Percentiles rank a stretch among this genome's conserved stretches.
These are phyloP conservation scores for Ostrea denselamellosa DNA, from an alignment of 1,140 invertebrate species.

Conservation along the genomic window DNA sequence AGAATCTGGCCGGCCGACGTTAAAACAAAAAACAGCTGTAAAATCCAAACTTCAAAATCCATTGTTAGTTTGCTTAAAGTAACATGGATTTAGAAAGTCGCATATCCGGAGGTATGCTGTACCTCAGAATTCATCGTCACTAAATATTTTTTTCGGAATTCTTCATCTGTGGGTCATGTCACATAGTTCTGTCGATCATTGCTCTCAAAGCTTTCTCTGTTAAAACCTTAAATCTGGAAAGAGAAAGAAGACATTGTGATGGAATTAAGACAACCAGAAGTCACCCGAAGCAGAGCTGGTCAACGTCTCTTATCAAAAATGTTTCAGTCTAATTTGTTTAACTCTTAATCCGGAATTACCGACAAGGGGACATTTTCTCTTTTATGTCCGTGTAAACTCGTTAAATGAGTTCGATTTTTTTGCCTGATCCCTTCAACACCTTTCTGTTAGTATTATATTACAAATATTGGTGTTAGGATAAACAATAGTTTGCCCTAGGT, in stretches of 20 bases:
- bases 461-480: conserved; percentile 44
- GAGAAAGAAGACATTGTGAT: not conserved
- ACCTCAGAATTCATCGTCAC: not conserved
- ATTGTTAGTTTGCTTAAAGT: not conserved
- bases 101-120: not conserved
- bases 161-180: conserved; percentile 5
- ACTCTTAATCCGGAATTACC: conserved; percentile 13
- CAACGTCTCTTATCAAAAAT: conserved; percentile 5
- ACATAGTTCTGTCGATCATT: not conserved
- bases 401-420: conserved; percentile 12
- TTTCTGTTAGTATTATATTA: conserved; percentile 41
- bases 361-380: not conserved
- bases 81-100: not conserved
- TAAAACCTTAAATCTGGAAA: not conserved
- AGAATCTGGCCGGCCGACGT: conserved; percentile 55
- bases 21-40: not conserved
- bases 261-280: conserved; percentile 11
- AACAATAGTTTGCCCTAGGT: conserved; percentile 20
- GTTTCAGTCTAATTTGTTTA: conserved; percentile 1
- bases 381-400: conserved; percentile 12
- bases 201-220: not conserved
- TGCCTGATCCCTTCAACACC: conserved; percentile 4
- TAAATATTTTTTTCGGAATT: not conserved
- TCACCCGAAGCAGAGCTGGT: not conserved
- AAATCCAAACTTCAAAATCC: conserved; percentile 41